A percentile compares a stretch with the other conserved stretches of the same genome.
These are phyloP conservation scores for Megatriorchis doriae DNA, from an alignment of 2,113 vertebrate species.

Conservation along the genomic window DNA sequence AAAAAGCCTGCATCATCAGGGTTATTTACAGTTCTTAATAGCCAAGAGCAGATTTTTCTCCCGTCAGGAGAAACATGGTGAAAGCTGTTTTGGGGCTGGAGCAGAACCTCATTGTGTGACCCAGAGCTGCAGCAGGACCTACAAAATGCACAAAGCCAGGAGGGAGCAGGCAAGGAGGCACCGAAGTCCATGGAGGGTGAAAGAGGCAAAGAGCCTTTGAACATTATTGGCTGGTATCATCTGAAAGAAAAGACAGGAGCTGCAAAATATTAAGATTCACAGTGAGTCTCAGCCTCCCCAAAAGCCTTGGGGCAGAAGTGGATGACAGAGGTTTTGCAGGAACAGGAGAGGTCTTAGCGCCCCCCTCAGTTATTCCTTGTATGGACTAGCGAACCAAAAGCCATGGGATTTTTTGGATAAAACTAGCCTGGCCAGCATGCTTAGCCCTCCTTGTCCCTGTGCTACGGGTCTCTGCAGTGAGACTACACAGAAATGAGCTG, in stretches of 20 bases:
- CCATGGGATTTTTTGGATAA: not conserved
- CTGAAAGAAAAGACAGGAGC: not conserved
- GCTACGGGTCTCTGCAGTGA: fast-evolving
- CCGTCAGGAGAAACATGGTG: not conserved
- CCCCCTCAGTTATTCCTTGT: not conserved
- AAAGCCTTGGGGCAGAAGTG: not conserved
- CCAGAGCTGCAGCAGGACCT: not conserved
- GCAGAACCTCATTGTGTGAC: not conserved
- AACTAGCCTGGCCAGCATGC: not conserved
- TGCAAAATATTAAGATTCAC: not conserved
- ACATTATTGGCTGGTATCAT: no score
- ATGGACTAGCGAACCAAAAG: not conserved
- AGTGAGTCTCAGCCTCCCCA: not conserved
- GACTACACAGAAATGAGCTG: not conserved
- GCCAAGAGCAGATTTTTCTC: not conserved
- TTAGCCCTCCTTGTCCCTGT: not conserved
- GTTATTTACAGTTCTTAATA: not conserved
- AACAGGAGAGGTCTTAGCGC: not conserved
- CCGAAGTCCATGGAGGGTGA: fast-evolving
- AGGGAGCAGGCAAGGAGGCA: not conserved
- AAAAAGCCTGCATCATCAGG: fast-evolving
- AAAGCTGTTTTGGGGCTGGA: not conserved
- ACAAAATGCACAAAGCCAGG: not conserved
- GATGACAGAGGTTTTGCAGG: not conserved
- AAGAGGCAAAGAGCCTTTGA: not conserved